A percentile compares a stretch with the other conserved stretches of the same genome.
These are phyloP conservation scores for Rattus rattus DNA, from an alignment of 2,113 vertebrate genomes.

Conservation along the genomic window DNA sequence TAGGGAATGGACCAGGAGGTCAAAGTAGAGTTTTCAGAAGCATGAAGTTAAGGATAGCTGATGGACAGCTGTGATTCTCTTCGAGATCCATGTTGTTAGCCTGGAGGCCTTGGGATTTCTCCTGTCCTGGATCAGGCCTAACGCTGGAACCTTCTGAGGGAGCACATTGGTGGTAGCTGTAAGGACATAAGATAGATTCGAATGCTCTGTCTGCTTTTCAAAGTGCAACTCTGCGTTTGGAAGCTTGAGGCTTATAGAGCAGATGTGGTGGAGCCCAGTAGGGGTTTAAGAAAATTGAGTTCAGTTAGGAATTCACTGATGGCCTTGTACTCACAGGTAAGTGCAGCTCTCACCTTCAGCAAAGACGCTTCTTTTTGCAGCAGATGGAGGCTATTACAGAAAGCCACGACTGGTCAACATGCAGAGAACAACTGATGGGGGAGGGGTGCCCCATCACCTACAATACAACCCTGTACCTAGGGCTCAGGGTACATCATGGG, in stretches of 20 bases:
- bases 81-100: neutral
- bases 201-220: slow-evolving; percentile 16
- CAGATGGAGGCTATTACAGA: neutral
- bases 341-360: neutral
- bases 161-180: neutral
- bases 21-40: neutral
- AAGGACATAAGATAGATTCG: neutral
- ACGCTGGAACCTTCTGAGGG: neutral
- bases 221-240: neutral
- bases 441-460: neutral
- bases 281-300: neutral
- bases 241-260: neutral
- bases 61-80: neutral
- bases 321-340: neutral
- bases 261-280: neutral
- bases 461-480: neutral
- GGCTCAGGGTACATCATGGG: neutral
- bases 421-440: neutral
- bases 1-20: neutral
- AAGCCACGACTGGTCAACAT: neutral
- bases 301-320: neutral
- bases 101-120: neutral
- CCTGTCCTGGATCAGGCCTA: neutral
- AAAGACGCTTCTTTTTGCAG: neutral
- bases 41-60: neutral